A percentile compares a stretch with the other conserved stretches of the same genome.
Conservation (phyloP, 1,140 invertebrate species). For the Trissolcus basalis region DNA sequence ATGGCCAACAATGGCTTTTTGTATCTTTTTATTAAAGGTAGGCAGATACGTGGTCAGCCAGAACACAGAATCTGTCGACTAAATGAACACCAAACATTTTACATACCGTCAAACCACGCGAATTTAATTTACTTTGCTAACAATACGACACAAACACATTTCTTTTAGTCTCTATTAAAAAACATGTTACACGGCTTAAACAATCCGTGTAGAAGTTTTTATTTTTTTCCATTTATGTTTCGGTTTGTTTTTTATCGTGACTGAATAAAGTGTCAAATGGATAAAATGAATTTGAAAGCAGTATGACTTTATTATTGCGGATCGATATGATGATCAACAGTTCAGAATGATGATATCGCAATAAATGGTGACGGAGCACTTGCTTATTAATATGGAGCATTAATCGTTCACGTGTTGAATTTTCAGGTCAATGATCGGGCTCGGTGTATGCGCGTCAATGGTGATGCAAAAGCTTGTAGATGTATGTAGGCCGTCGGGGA, state of each 20-base stretch:
- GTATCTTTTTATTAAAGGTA: conserved; percentile 70
- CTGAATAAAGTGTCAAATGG: too few species aligned
- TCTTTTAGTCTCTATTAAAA: too few species aligned
- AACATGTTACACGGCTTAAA: too few species aligned
- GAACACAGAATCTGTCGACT: conserved; percentile 53
- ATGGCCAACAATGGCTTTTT: conserved; percentile 73
- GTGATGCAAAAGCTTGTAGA: too few species aligned
- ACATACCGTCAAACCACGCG: conserved; percentile 46
- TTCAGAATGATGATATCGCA: conserved; percentile 66
- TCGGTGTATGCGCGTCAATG: too few species aligned
- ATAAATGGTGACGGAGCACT: conserved; percentile 49
- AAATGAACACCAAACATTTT: conserved; percentile 22
- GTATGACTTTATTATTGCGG: conserved; percentile 13
- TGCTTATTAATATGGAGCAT: conserved; percentile 64
- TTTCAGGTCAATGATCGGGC: conserved; percentile 13
- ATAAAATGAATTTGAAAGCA: too few species aligned
- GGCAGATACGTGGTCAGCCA: conserved; percentile 44
- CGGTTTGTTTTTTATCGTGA: too few species aligned
- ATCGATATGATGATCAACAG: conserved; percentile 69
- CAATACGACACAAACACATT: conserved; percentile 7
- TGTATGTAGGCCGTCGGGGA: too few species aligned
- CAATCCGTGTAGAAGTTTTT: too few species aligned
- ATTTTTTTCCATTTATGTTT: too few species aligned
- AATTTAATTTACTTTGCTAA: conserved; percentile 64
- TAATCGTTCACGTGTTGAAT: conserved; percentile 58